These are phyloP conservation scores for Asteroscopus sphinx DNA, from an alignment of 2,888 invertebrate genomes.

Conservation along the genomic window DNA sequence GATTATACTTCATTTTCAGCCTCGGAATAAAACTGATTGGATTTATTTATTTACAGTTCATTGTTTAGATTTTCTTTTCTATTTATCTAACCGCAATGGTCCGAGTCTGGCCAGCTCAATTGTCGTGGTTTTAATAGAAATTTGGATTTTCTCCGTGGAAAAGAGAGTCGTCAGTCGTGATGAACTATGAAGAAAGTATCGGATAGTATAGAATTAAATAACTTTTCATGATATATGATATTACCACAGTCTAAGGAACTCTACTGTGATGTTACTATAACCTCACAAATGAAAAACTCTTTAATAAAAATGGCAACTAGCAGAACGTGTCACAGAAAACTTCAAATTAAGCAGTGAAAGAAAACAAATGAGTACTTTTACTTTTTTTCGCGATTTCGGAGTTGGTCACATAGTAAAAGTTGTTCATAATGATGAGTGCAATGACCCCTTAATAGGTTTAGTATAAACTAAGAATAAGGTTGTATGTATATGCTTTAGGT, in stretches of 20 bases:
- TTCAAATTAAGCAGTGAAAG: background rate
- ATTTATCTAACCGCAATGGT: constrained; percentile 11
- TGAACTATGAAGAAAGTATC: constrained; percentile 37
- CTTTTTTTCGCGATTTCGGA: no score
- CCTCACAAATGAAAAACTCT: no score
- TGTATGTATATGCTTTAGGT: constrained; percentile 5
- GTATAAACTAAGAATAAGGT: no score
- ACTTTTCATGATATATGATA: no score
- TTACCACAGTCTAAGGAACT: constrained; percentile 1
- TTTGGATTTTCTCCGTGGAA: constrained; percentile 44
- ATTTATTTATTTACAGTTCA: constrained; percentile 26
- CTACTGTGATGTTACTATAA: background rate
- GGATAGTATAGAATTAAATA: constrained; percentile 10
- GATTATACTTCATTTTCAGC: constrained; percentile 18
- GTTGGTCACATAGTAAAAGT: no score
- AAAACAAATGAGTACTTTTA: background rate
- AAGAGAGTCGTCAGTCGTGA: constrained; percentile 47
- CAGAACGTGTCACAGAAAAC: no score
- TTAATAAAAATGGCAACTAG: background rate
- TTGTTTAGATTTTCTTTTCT: constrained; percentile 38
- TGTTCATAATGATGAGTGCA: no score
- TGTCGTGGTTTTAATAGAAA: constrained; percentile 40
- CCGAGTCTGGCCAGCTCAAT: constrained; percentile 15
- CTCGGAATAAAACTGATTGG: constrained; percentile 20
- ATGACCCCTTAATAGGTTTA: no score